phyloP scores from a whole-genome alignment of 2,797 vertebrate genomes.

The Danio jaintianensis region DNA sequence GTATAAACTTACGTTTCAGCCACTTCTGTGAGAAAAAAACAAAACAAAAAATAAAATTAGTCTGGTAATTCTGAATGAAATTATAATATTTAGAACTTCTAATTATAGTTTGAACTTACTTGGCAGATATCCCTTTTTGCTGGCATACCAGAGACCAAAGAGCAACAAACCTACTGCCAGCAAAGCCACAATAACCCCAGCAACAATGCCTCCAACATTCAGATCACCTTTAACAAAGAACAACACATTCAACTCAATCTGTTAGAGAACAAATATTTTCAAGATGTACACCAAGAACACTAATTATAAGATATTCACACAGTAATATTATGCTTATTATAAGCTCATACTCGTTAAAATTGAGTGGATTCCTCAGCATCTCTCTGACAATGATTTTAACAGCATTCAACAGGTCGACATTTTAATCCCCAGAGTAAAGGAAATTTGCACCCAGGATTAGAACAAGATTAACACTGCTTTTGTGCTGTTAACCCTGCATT shows the following conservation, averaged over 20 bases:
- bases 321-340: neutral
- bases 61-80: neutral
- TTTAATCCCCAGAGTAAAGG: too few species aligned
- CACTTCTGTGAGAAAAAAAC: conserved; percentile 65
- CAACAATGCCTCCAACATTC: conserved; percentile 89
- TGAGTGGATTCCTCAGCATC: too few species aligned
- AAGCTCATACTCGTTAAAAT: neutral
- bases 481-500: too few species aligned
- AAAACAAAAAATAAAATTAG: conserved; percentile 42
- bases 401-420: too few species aligned
- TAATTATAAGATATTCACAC: neutral
- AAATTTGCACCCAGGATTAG: too few species aligned
- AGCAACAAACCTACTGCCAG: conserved; percentile 79
- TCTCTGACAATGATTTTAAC: neutral
- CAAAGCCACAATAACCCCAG: conserved; percentile 84
- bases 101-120: conserved; percentile 78
- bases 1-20: conserved; percentile 71
- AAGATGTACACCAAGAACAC: neutral
- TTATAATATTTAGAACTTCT: neutral
- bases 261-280: neutral
- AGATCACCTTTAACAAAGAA: conserved; percentile 76
- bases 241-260: neutral
- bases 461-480: too few species aligned
- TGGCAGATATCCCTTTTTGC: conserved; percentile 86
- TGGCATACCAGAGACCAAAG: conserved; percentile 87